Evolutionary conservation across 2,888 invertebrate species (phyloP).

Genomic region (Ophion slaviceki): DNA sequence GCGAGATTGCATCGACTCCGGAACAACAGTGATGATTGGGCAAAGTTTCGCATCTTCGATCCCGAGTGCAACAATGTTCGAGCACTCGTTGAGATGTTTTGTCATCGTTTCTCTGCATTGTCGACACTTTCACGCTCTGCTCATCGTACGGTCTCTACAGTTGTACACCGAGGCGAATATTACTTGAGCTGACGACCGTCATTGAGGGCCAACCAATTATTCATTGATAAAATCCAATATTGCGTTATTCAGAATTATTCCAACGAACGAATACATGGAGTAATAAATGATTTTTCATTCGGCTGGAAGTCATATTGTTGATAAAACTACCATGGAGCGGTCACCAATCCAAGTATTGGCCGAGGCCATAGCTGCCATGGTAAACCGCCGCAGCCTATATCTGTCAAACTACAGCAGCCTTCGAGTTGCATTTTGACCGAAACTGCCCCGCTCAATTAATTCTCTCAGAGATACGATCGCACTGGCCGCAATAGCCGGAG

Average conservation of each 20-base stretch:
- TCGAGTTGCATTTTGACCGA: neutral
- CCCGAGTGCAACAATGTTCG: neutral
- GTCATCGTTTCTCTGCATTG: neutral
- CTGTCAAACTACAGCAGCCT: neutral
- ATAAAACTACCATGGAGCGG: too few relatives aligned
- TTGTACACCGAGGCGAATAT: neutral
- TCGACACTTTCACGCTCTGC: neutral
- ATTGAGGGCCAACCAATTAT: too few relatives aligned
- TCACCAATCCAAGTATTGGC: too few relatives aligned
- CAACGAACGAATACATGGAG: too few relatives aligned
- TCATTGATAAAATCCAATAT: too few relatives aligned
- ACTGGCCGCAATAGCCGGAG: neutral
- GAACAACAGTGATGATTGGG: neutral
- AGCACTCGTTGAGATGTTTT: neutral
- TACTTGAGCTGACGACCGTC: neutral
- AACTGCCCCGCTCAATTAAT: neutral
- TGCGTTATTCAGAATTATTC: too few relatives aligned
- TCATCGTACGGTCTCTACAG: neutral
- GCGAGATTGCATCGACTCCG: neutral
- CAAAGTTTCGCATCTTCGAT: neutral
- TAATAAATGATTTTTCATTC: too few relatives aligned
- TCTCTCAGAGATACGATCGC: neutral
- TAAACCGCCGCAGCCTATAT: neutral
- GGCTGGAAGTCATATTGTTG: too few relatives aligned
- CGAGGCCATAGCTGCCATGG: too few relatives aligned